Percentiles rank a stretch among this genome's conserved stretches.
phyloP scores from a whole-genome alignment of 2,797 vertebrate genomes.

The Amphiprion clarkii region DNA sequence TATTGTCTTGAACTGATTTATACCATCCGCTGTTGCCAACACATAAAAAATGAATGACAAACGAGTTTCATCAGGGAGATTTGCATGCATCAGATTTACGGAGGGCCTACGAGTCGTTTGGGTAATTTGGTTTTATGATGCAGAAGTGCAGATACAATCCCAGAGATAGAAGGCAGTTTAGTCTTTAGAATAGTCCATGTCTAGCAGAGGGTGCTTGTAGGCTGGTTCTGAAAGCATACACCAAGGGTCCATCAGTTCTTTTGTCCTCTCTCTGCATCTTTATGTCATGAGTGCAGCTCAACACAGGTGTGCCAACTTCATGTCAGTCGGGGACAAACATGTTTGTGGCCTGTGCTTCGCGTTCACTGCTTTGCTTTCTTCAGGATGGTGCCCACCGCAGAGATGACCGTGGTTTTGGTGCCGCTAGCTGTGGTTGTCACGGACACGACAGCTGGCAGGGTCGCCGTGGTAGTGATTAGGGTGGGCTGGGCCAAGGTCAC shows the following conservation, averaged over 20 bases:
- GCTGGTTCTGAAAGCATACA: slow-evolving; percentile 3
- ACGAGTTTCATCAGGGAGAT: slow-evolving; percentile 10
- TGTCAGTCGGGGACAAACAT: neutral
- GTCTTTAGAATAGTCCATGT: slow-evolving; percentile 36
- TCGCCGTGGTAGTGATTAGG: slow-evolving; percentile 94
- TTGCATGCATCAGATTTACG: slow-evolving; percentile 12
- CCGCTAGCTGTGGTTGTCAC: slow-evolving; percentile 98
- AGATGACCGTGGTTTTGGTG: slow-evolving; percentile 98
- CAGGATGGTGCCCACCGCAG: slow-evolving; percentile 96
- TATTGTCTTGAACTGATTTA: neutral
- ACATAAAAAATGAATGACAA: slow-evolving; percentile 19
- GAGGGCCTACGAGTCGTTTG: neutral
- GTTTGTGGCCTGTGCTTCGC: neutral
- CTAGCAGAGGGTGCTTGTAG: slow-evolving; percentile 19
- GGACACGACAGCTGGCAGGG: slow-evolving; percentile 93
- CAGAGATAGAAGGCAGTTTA: slow-evolving; percentile 52
- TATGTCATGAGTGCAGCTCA: slow-evolving; percentile 1
- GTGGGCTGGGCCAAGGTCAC: slow-evolving; percentile 95
- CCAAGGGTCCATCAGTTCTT: neutral
- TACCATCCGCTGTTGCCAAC: slow-evolving; percentile 21
- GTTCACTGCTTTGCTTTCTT: slow-evolving; percentile 98
- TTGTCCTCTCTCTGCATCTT: slow-evolving; percentile 6
- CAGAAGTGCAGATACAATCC: slow-evolving; percentile 41
- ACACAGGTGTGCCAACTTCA: neutral
- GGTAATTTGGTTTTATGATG: slow-evolving; percentile 16